Evolutionary conservation across 2,113 vertebrate genomes (phyloP).

Genomic region (Thymallus thymallus): DNA sequence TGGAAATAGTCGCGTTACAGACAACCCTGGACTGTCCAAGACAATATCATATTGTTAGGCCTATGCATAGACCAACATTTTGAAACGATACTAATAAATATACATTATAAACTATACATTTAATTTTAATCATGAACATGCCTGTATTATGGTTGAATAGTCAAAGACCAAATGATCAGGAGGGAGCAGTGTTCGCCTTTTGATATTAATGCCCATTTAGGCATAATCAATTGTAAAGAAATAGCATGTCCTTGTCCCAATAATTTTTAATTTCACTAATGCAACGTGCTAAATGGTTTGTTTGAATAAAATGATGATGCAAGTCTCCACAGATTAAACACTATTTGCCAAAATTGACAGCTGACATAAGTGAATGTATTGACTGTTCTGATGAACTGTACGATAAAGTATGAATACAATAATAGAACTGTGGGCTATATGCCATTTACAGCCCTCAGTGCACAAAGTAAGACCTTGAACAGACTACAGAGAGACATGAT

Average conservation of each 20-base stretch:
- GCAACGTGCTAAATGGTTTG: not conserved
- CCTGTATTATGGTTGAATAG: conserved; percentile 32
- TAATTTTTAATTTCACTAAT: not conserved
- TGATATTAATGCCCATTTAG: conserved; percentile 27
- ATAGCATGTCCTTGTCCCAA: not conserved
- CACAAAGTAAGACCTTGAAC: conserved; percentile 4
- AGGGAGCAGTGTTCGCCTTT: conserved; percentile 60
- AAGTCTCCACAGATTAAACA: too few species aligned
- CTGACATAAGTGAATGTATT: not conserved
- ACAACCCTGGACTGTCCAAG: not conserved
- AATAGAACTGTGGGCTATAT: not conserved
- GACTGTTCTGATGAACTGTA: not conserved
- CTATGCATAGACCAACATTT: not conserved
- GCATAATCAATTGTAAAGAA: not conserved
- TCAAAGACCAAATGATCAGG: conserved; percentile 2
- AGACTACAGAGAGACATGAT: not conserved
- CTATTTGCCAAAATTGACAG: not conserved
- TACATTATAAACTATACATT: not conserved
- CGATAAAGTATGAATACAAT: not conserved
- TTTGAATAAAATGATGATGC: not conserved
- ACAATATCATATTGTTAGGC: not conserved
- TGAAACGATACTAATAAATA: conserved; percentile 30
- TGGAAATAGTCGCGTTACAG: not conserved
- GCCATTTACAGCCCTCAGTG: not conserved
- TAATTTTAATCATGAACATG: conserved; percentile 16